Conservation (phyloP, 2,888 invertebrate genomes). For the Brachylomia viminalis region DNA sequence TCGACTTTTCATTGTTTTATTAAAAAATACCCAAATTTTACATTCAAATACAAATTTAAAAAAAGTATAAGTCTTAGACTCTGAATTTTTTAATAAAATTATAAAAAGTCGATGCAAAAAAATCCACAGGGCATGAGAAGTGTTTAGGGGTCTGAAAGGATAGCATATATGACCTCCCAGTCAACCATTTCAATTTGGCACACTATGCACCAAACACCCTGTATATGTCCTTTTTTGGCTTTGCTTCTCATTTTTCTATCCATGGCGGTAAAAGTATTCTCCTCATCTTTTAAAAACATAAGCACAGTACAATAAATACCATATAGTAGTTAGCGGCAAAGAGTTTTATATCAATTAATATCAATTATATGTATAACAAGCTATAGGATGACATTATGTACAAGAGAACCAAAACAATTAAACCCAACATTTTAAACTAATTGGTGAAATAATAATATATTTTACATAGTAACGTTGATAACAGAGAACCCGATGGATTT, state of each 20-base stretch:
- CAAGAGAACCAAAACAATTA: constrained; percentile 22
- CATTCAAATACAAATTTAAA: no score
- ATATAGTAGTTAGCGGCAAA: constrained; percentile 1
- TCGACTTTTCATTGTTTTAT: no score
- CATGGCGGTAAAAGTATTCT: constrained; percentile 11
- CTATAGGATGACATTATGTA: constrained; percentile 29
- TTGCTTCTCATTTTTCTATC: neutral
- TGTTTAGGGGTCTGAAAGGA: no score
- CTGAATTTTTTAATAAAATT: no score
- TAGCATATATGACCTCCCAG: no score
- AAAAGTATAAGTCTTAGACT: no score
- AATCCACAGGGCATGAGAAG: no score
- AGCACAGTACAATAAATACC: constrained; percentile 14
- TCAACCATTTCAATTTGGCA: no score
- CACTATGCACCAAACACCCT: no score
- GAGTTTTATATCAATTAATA: neutral
- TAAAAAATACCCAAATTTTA: no score
- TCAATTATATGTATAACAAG: constrained; percentile 7
- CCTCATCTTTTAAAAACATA: constrained; percentile 23
- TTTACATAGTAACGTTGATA: constrained; percentile 13
- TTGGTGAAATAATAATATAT: constrained; percentile 17
- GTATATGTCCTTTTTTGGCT: no score
- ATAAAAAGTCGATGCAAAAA: no score
- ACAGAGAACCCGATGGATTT: constrained; percentile 6
- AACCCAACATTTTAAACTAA: neutral